Conservation (phyloP, 2,113 vertebrate genomes). For the Xenopus tropicalis region DNA sequence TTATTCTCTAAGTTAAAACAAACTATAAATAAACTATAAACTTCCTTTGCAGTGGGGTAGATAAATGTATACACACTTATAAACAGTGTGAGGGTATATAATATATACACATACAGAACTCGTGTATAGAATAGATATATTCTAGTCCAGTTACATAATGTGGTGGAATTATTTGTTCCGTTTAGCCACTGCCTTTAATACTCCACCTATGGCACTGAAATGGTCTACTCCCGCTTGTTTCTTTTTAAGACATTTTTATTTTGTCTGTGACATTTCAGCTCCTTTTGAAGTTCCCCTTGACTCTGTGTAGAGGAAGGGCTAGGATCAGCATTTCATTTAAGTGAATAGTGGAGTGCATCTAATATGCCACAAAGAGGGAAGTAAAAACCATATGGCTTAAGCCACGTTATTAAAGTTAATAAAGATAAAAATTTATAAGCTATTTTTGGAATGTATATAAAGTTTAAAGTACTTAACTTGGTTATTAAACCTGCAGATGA, state of each 20-base stretch:
- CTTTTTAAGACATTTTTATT: neutral
- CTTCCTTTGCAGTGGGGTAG: neutral
- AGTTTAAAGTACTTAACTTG: conserved; percentile 1
- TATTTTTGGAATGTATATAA: conserved; percentile 12
- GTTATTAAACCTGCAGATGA: neutral
- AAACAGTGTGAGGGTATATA: neutral
- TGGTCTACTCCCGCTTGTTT: too few species aligned
- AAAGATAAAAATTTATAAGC: neutral
- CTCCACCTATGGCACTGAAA: neutral
- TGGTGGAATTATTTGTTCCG: neutral
- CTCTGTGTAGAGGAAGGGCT: neutral
- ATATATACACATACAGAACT: neutral
- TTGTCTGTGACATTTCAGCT: conserved; percentile 17
- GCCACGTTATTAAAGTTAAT: neutral
- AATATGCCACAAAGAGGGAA: too few species aligned
- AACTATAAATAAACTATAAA: neutral
- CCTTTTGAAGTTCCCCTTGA: neutral
- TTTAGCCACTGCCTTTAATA: conserved; percentile 6
- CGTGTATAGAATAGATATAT: neutral
- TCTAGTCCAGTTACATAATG: neutral
- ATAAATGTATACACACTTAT: neutral
- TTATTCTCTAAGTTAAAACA: neutral
- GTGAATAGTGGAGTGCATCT: neutral
- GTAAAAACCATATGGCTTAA: neutral
- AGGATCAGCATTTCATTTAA: neutral